phyloP scores from a whole-genome alignment of 2,797 vertebrate species.

The Arrhamphus sclerolepis region DNA sequence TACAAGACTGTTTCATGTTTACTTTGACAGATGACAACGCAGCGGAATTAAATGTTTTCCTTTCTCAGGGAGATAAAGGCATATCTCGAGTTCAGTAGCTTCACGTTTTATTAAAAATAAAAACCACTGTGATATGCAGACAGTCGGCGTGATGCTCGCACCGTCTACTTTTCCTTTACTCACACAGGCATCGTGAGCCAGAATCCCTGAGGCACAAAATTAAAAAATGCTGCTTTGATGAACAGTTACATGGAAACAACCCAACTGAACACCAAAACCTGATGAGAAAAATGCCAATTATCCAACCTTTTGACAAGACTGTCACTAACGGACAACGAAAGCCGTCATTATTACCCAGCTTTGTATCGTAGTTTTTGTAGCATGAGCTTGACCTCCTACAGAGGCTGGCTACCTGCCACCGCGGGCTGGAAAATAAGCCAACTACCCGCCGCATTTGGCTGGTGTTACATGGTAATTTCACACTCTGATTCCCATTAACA shows the following conservation, averaged over 20 bases:
- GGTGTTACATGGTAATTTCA: slow-evolving; percentile 22
- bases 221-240: slow-evolving; percentile 39
- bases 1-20: slow-evolving; percentile 20
- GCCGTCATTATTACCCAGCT: background rate
- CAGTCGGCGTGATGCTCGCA: background rate
- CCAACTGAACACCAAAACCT: slow-evolving; percentile 4
- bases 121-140: too few relatives aligned
- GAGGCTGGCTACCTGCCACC: slow-evolving; percentile 11
- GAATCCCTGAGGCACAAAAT: slow-evolving; percentile 49
- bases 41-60: slow-evolving; percentile 6
- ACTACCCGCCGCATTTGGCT: slow-evolving; percentile 7
- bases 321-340: too few relatives aligned
- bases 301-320: too few relatives aligned
- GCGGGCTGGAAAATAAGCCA: slow-evolving; percentile 1
- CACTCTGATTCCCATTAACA: slow-evolving; percentile 9
- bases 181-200: slow-evolving; percentile 9
- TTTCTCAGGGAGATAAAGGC: background rate
- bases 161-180: slow-evolving; percentile 45
- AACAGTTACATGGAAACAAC: slow-evolving; percentile 14
- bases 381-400: slow-evolving; percentile 17
- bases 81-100: too few relatives aligned
- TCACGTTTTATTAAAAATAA: too few relatives aligned
- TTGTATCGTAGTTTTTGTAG: slow-evolving; percentile 13
- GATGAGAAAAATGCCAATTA: background rate
- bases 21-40: slow-evolving; percentile 7